phyloP scores from a whole-genome alignment of 2,113 vertebrate species.

The Leucosticte australis region DNA sequence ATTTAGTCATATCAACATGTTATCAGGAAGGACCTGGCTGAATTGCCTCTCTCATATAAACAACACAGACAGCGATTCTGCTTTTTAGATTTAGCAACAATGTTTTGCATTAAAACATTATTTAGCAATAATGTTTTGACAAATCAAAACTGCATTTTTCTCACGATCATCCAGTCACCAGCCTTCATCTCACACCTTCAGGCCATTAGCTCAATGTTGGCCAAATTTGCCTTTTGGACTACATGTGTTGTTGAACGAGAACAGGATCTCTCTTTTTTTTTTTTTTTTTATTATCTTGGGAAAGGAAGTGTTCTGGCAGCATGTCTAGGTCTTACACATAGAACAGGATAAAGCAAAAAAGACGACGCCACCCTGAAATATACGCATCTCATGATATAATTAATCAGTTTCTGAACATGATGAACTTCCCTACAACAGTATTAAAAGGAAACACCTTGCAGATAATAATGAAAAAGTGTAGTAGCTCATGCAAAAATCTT shows the following conservation, averaged over 20 bases:
- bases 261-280: background rate
- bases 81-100: no score
- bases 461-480: constrained; percentile 59
- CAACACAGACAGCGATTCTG: no score
- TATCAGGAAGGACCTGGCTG: background rate
- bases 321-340: constrained; percentile 36
- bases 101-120: no score
- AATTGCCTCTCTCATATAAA: constrained; percentile 11
- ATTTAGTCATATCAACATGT: background rate
- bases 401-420: constrained; percentile 65
- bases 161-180: background rate
- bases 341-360: constrained; percentile 65
- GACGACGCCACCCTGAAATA: constrained; percentile 50
- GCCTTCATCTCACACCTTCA: constrained; percentile 21
- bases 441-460: constrained; percentile 78
- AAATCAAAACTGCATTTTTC: background rate
- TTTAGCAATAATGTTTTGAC: background rate
- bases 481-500: constrained; percentile 47
- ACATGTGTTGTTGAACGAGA: background rate
- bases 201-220: background rate
- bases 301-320: constrained; percentile 67
- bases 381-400: constrained; percentile 40
- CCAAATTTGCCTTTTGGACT: background rate
- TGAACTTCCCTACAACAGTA: constrained; percentile 68
- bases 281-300: background rate